Percentiles rank a stretch among this genome's conserved stretches.
These are phyloP conservation scores for Aphelinus atriplicis DNA, from an alignment of 1,140 invertebrate species.

Conservation along the genomic window DNA sequence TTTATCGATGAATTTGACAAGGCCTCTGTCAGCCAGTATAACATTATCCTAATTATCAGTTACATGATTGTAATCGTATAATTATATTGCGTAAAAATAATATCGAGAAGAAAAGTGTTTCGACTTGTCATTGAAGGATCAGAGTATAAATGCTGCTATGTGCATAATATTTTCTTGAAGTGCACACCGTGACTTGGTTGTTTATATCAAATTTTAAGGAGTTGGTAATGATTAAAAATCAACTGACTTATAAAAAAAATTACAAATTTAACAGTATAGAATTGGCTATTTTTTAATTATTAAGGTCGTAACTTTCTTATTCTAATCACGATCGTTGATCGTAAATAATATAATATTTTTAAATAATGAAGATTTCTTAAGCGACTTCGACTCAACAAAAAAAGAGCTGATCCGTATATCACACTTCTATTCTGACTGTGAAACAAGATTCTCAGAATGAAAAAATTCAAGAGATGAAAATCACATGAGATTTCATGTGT, in stretches of 20 bases:
- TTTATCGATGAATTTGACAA: slow-evolving; percentile 24
- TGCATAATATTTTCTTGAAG: background rate
- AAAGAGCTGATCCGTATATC: too few species aligned
- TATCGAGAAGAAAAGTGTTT: background rate
- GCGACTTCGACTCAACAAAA: too few species aligned
- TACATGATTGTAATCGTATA: background rate
- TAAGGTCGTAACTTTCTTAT: too few species aligned
- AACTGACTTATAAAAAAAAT: slow-evolving; percentile 17
- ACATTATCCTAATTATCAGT: slow-evolving; percentile 5
- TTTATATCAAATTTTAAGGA: too few species aligned
- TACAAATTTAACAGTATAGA: slow-evolving; percentile 6
- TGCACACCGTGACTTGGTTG: background rate
- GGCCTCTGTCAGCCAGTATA: slow-evolving; percentile 1
- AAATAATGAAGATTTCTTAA: too few species aligned
- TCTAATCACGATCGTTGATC: too few species aligned
- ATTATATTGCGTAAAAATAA: slow-evolving; percentile 14
- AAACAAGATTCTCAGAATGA: too few species aligned
- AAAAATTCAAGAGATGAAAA: slow-evolving; percentile 14
- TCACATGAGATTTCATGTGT: slow-evolving; percentile 14
- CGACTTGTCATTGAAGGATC: background rate
- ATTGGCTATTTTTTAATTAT: background rate
- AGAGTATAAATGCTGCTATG: slow-evolving; percentile 10
- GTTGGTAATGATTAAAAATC: background rate
- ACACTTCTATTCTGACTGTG: too few species aligned
- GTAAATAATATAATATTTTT: too few species aligned